Evolutionary conservation across 2,888 invertebrate species (phyloP).

Genomic region (Boloria euphrosyne): DNA sequence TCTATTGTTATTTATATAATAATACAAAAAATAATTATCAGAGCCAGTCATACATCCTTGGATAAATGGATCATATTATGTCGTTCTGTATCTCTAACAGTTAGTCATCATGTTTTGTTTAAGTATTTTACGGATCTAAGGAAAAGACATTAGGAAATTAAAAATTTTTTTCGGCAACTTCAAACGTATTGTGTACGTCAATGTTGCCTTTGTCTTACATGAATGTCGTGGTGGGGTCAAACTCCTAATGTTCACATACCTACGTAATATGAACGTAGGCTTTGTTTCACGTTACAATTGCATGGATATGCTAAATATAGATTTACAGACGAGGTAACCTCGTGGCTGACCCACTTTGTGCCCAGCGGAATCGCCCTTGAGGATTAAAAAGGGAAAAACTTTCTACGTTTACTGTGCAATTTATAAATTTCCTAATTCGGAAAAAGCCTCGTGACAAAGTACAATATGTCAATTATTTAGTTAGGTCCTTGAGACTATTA

Average conservation of each 20-base stretch:
- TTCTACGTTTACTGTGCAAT: constrained; percentile 5
- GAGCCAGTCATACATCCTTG: no score
- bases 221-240: constrained; percentile 25
- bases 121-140: no score
- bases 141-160: no score
- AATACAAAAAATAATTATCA: no score
- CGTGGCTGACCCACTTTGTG: constrained; percentile 57
- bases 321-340: constrained; percentile 45
- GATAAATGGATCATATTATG: no score
- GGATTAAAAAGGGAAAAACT: constrained; percentile 16
- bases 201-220: no score
- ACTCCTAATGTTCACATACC: constrained; percentile 27
- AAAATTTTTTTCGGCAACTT: no score
- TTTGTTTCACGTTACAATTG: constrained; percentile 61
- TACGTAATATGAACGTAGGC: constrained; percentile 48
- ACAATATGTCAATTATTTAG: constrained; percentile 11
- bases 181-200: no score
- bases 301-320: constrained; percentile 63
- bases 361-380: constrained; percentile 28
- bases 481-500: constrained; percentile 2
- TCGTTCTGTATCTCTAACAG: no score
- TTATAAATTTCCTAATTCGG: constrained; percentile 6
- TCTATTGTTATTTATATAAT: no score
- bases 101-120: no score
- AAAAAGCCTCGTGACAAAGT: constrained; percentile 18